These are phyloP conservation scores for Eudyptes chrysolophus DNA, from an alignment of 2,113 vertebrate species.

Conservation along the genomic window DNA sequence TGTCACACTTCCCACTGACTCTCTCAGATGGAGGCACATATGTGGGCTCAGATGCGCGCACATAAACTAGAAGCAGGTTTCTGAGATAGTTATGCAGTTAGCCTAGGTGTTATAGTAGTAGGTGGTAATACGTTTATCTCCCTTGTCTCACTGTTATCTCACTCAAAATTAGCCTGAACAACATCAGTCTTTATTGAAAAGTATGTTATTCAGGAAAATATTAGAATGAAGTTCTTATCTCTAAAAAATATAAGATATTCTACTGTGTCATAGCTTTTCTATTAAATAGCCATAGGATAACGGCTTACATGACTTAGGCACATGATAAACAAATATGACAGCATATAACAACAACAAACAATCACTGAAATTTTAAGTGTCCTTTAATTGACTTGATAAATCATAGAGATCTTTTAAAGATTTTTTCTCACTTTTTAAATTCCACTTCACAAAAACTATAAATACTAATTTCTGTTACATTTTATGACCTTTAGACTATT, in stretches of 20 bases:
- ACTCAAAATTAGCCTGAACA: neutral
- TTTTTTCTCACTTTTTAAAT: neutral
- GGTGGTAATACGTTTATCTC: neutral
- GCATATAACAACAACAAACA: neutral
- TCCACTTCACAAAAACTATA: neutral
- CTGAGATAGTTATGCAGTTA: neutral
- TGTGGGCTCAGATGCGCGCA: neutral
- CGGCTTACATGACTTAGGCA: accelerated
- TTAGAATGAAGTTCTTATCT: neutral
- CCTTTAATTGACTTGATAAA: neutral
- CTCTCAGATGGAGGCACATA: neutral
- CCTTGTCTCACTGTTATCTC: neutral
- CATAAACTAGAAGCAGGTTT: neutral
- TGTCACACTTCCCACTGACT: constrained; percentile 34
- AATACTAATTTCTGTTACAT: neutral
- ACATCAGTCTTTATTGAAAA: neutral
- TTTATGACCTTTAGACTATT: neutral
- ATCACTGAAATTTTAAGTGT: neutral
- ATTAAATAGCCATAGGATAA: neutral
- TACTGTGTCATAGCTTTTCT: neutral
- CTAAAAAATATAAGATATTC: neutral
- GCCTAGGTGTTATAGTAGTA: neutral
- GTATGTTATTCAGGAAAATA: neutral
- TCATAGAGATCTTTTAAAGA: neutral
- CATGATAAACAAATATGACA: neutral